These are phyloP conservation scores for Ctenodactylus gundi DNA, from an alignment of 2,113 vertebrate genomes.

Conservation along the genomic window DNA sequence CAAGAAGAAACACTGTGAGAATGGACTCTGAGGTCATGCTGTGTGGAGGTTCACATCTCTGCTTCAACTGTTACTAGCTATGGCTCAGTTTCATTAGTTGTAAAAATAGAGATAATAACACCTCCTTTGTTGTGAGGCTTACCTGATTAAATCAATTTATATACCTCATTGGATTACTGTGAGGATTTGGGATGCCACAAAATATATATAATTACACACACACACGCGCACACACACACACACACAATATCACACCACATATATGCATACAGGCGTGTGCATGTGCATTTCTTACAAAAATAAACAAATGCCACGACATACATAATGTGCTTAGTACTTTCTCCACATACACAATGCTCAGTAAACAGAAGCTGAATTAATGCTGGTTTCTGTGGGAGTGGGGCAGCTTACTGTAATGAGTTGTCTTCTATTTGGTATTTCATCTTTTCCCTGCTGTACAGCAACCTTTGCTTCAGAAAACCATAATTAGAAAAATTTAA, in stretches of 20 bases:
- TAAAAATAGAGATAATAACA: neutral
- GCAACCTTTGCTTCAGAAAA: conserved; percentile 10
- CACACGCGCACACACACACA: too few species aligned
- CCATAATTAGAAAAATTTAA: neutral
- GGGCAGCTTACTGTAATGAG: neutral
- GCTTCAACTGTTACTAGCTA: neutral
- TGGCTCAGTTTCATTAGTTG: neutral
- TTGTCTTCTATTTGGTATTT: neutral
- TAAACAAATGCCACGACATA: neutral
- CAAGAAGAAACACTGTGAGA: neutral
- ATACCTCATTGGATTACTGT: neutral
- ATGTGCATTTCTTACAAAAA: neutral
- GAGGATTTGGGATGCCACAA: neutral
- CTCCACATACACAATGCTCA: neutral
- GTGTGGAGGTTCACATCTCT: neutral
- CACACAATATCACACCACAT: too few species aligned
- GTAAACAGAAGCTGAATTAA: neutral
- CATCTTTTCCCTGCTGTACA: neutral
- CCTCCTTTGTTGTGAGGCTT: neutral
- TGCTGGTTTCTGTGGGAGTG: neutral
- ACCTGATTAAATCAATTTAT: neutral
- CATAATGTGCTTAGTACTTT: neutral
- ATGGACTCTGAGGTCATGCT: neutral
- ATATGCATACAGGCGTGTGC: neutral
- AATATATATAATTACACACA: too few species aligned